Percentiles rank a stretch among this genome's conserved stretches.
Conservation (phyloP, 2,113 vertebrate species). For the Rhagologus leucostigma region DNA sequence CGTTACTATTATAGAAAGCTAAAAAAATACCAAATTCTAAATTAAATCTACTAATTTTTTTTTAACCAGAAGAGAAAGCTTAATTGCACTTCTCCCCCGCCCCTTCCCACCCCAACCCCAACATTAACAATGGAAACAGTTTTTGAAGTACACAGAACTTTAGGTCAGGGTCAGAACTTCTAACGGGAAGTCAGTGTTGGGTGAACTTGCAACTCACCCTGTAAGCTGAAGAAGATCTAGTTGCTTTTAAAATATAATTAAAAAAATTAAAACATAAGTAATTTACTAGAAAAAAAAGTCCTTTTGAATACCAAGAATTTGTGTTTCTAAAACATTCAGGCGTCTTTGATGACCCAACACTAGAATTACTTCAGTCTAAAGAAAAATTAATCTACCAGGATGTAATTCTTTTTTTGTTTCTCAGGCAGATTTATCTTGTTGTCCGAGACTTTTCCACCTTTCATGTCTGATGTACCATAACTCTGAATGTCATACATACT, state of each 20-base stretch:
- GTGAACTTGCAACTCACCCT: background rate
- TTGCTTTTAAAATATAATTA: background rate
- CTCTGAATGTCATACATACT: background rate
- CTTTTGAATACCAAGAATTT: background rate
- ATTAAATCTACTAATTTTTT: background rate
- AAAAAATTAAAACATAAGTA: accelerated
- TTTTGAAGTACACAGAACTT: background rate
- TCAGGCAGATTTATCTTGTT: background rate
- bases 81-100: background rate
- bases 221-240: background rate
- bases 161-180: background rate
- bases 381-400: background rate
- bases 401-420: background rate
- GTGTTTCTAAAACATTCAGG: background rate
- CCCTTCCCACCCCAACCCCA: too few relatives aligned
- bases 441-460: background rate
- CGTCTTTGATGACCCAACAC: background rate
- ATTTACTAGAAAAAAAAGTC: background rate
- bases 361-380: background rate
- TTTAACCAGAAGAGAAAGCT: background rate
- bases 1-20: background rate
- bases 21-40: background rate
- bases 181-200: background rate
- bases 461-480: background rate
- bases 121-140: background rate